Percentiles rank a stretch among this genome's conserved stretches.
These are phyloP conservation scores for Coreius guichenoti DNA, from an alignment of 2,797 vertebrate genomes.

Conservation along the genomic window DNA sequence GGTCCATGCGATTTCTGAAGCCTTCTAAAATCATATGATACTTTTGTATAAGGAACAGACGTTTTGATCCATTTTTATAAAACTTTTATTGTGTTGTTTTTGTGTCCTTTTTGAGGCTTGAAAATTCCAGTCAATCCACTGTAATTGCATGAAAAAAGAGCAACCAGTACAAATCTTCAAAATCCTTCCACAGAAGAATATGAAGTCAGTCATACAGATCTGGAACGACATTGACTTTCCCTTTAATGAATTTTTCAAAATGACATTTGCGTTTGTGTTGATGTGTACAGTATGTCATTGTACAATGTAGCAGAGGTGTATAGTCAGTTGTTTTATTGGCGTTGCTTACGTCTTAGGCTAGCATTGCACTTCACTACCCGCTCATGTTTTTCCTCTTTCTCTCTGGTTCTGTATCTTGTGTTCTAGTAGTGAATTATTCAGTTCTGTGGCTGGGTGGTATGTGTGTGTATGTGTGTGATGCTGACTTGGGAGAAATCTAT, in stretches of 20 bases:
- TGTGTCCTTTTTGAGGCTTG: not conserved
- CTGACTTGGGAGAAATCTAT: conserved; percentile 63
- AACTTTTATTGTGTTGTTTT: not conserved
- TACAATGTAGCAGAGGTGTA: not conserved
- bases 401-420: conserved; percentile 31
- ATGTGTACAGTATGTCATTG: not conserved
- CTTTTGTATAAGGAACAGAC: not conserved
- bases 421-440: conserved; percentile 46
- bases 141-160: not conserved
- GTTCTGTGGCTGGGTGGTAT: conserved; percentile 44
- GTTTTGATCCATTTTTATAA: too few relatives aligned
- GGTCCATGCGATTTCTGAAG: not conserved
- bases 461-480: conserved; percentile 39
- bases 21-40: not conserved
- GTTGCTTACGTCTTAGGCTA: not conserved
- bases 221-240: not conserved
- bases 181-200: not conserved
- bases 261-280: not conserved
- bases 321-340: conserved; percentile 10
- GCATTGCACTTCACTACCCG: conserved; percentile 49
- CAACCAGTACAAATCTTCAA: not conserved
- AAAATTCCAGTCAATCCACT: not conserved
- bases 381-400: conserved; percentile 50
- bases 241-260: not conserved
- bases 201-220: too few relatives aligned